Evolutionary conservation across 2,113 vertebrate genomes (phyloP).

Genomic region (Melanerpes formicivorus): DNA sequence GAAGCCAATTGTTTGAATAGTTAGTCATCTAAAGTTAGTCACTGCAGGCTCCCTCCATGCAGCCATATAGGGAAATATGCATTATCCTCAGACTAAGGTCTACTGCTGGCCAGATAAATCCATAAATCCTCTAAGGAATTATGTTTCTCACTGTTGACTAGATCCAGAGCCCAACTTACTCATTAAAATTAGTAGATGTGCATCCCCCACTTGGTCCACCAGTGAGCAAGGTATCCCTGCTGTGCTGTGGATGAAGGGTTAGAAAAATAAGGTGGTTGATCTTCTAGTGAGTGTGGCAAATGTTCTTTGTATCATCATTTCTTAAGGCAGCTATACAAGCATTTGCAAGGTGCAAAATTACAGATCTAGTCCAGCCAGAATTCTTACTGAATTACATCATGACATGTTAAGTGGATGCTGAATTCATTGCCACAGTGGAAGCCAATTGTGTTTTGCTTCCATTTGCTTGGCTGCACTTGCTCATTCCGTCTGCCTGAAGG

Average conservation of each 20-base stretch:
- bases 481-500: neutral
- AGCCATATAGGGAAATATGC: neutral
- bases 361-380: neutral
- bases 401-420: neutral
- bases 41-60: neutral
- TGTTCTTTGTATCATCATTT: neutral
- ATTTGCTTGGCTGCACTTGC: neutral
- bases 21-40: neutral
- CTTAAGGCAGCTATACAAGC: accelerated
- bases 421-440: neutral
- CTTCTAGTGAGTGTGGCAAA: neutral
- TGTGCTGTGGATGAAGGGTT: neutral
- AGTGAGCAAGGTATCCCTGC: neutral
- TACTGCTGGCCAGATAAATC: neutral
- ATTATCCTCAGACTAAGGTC: neutral
- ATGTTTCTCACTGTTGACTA: neutral
- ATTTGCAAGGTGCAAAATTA: neutral
- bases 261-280: neutral
- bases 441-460: neutral
- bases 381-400: neutral
- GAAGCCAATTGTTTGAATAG: conserved; percentile 8
- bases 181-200: neutral
- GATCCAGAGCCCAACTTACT: neutral
- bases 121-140: neutral
- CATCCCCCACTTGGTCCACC: neutral